Evolutionary conservation across 2,113 vertebrate species (phyloP).

Genomic region (Burhinus oedicnemus): DNA sequence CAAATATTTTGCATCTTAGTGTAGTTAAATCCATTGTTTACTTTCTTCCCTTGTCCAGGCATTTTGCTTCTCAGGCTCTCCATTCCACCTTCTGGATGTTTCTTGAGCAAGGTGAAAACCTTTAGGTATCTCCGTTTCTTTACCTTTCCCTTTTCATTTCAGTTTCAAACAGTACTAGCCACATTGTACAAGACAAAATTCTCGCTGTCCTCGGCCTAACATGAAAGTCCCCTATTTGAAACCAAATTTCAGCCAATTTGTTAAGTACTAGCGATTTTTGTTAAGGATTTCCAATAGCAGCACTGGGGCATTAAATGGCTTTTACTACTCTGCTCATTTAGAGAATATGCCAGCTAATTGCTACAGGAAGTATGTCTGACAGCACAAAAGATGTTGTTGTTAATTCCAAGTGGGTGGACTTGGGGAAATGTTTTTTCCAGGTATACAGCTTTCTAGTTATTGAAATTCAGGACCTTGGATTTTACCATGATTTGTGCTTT

Average conservation of each 20-base stretch:
- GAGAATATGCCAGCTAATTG: not conserved
- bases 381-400: not conserved
- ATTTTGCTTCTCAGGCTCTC: slow-evolving; percentile 1
- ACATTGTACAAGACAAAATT: slow-evolving; percentile 14
- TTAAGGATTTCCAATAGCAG: slow-evolving; percentile 29
- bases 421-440: not conserved
- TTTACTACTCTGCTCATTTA: slow-evolving; percentile 18
- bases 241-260: not conserved
- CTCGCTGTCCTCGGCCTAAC: slow-evolving; percentile 13
- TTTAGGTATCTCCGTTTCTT: slow-evolving; percentile 1
- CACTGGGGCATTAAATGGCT: not conserved
- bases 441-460: not conserved
- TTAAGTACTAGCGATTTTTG: not conserved
- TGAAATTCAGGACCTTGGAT: not conserved
- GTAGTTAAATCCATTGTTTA: slow-evolving; percentile 4
- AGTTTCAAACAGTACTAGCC: slow-evolving; percentile 2
- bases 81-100: not conserved
- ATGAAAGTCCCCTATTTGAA: slow-evolving; percentile 17
- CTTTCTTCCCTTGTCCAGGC: not conserved
- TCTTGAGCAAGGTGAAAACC: slow-evolving; percentile 11
- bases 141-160: slow-evolving; percentile 23
- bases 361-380: not conserved
- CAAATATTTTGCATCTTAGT: slow-evolving; percentile 55
- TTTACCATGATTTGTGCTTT: not conserved
- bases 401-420: not conserved